Conservation (phyloP, 1,140 invertebrate species). For the Euwallacea fornicatus region DNA sequence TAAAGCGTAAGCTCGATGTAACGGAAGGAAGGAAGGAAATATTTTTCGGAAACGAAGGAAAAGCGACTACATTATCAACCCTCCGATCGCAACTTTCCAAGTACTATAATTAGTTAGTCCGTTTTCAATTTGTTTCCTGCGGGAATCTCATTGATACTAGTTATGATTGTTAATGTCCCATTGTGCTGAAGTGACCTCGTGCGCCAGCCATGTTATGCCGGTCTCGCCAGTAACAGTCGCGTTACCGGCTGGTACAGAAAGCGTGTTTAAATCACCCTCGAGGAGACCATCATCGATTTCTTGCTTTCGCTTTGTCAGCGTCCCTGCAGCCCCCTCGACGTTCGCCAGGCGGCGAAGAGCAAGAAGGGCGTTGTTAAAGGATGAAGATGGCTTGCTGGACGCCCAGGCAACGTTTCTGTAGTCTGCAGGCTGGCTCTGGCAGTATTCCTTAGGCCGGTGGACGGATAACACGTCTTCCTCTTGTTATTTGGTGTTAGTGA, state of each 20-base stretch:
- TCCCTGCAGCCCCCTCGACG: slow-evolving; percentile 22
- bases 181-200: no score
- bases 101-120: no score
- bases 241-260: neutral
- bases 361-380: slow-evolving; percentile 31
- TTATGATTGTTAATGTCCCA: no score
- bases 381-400: slow-evolving; percentile 28
- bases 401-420: slow-evolving; percentile 31
- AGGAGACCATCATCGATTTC: slow-evolving; percentile 31
- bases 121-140: no score
- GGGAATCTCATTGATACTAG: no score
- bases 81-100: no score
- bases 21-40: slow-evolving; percentile 1
- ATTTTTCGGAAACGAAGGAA: neutral
- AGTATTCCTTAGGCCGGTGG: slow-evolving; percentile 37
- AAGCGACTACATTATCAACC: no score
- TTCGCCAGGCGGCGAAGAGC: slow-evolving; percentile 29
- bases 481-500: slow-evolving; percentile 20
- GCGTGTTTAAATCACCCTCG: slow-evolving; percentile 1
- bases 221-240: neutral
- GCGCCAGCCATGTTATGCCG: no score
- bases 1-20: no score
- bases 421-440: slow-evolving; percentile 22
- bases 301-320: slow-evolving; percentile 26
- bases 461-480: slow-evolving; percentile 32